Conservation (phyloP, 2,888 invertebrate species). For the Chouioia cunea region DNA sequence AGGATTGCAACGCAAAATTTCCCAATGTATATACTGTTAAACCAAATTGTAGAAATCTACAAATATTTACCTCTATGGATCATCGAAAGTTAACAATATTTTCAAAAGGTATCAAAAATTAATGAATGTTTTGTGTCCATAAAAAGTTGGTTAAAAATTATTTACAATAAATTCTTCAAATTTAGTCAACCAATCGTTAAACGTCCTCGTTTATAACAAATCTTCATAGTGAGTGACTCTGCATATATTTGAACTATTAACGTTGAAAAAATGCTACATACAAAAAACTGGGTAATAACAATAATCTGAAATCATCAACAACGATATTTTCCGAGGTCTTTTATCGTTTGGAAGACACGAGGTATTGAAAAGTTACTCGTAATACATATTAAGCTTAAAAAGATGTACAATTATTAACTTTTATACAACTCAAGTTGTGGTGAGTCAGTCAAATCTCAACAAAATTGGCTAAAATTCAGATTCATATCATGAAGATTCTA, state of each 20-base stretch:
- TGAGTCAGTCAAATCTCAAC: constrained; percentile 43
- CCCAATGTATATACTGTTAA: background rate
- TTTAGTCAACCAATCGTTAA: constrained; percentile 38
- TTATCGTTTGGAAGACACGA: constrained; percentile 45
- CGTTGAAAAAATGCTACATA: too few species aligned
- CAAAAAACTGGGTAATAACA: too few species aligned
- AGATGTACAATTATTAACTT: constrained; percentile 36
- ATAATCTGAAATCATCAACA: too few species aligned
- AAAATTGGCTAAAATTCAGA: constrained; percentile 25
- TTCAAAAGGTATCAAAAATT: too few species aligned
- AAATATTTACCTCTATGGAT: too few species aligned
- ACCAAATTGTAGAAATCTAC: too few species aligned
- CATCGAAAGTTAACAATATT: too few species aligned
- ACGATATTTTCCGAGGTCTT: constrained; percentile 38
- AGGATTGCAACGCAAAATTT: constrained; percentile 38
- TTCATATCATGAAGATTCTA: constrained; percentile 8
- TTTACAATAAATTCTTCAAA: constrained; percentile 40
- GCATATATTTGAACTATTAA: too few species aligned
- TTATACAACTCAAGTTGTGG: constrained; percentile 25
- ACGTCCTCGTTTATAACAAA: constrained; percentile 21
- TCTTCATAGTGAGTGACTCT: too few species aligned
- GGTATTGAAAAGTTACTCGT: constrained; percentile 39
- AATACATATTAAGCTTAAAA: constrained; percentile 20
- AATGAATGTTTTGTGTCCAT: background rate
- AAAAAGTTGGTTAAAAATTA: constrained; percentile 32